Evolutionary conservation across 2,797 vertebrate genomes (phyloP), one percentile per base, ranked within the genome.

Genomic region (Amblyopsis hoosieri): DNA sequence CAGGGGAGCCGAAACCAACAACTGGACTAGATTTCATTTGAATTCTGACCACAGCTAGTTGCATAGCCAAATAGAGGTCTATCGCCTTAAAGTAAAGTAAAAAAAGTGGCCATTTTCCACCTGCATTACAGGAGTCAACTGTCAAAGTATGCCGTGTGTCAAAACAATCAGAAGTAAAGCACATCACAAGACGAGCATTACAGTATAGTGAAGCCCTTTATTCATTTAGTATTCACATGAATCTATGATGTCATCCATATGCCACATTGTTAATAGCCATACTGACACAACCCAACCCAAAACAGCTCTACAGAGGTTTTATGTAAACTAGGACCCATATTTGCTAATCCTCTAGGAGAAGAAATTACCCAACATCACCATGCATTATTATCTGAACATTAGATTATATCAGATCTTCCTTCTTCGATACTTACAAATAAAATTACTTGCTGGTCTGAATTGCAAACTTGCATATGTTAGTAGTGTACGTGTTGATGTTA

Each of bases 391-490:
- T 65, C 62, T 72, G 13, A 60, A 55, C 58, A 6, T 37, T 37
- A 37, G 37, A 37, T 67, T 37, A 0, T 54, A 57, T 71, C 62
- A 61, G 31, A 66, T 67, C 72, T 69, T 55, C 67, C 47, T 17
- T 79, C 70, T 71, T 45, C n/a, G 31, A 76, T 65, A 62, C 59
- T 54, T 67, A 56, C 71, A 50, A 74, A 71, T 62, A 46, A 64
- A 55, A 58, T 37, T 2, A 51, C 56, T 58, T 6, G 17, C 47
- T 10, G 52, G 46, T 59, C 62, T 71, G 64, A 66, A 77, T 78
- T 78, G 81, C 82, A 89, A 91, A 89, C 89, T 90, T 91, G 89
- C 88, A 89, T 91, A 89, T n/a, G 85, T 89, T 78, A 81, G 82
- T 80, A 73, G 74, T 88, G 77, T 53, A 42, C 82, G 76, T 86